phyloP scores from a whole-genome alignment of 2,113 vertebrate species.

The Channa maculata region DNA sequence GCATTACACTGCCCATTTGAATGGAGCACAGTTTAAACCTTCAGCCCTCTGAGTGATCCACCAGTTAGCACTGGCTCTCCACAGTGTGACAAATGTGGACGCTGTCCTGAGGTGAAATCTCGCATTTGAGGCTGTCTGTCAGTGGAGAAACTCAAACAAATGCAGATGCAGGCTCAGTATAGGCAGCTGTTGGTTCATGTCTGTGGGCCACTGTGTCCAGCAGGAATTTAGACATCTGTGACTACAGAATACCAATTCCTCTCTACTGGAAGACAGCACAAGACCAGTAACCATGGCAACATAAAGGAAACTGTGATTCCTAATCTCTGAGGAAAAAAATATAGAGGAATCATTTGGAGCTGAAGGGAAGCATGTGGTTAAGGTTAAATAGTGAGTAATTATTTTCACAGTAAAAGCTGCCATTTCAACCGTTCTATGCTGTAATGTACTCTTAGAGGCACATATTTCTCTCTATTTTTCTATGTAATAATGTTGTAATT shows the following conservation, averaged over 20 bases:
- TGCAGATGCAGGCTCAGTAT: slow-evolving; percentile 20
- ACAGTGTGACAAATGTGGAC: slow-evolving; percentile 27
- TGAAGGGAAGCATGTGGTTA: slow-evolving; percentile 41
- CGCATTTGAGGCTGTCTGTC: slow-evolving; percentile 18
- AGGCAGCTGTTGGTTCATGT: slow-evolving; percentile 64
- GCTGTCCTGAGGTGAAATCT: slow-evolving; percentile 41
- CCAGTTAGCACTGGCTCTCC: slow-evolving; percentile 3
- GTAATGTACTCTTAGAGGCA: slow-evolving; percentile 33
- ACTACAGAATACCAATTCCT: slow-evolving; percentile 65
- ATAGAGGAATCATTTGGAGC: slow-evolving; percentile 26
- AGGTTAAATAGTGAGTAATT: slow-evolving; percentile 44
- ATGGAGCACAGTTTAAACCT: slow-evolving; percentile 34
- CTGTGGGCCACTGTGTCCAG: slow-evolving; percentile 58
- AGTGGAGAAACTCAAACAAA: slow-evolving; percentile 28
- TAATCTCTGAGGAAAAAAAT: slow-evolving; percentile 47
- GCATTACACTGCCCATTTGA: slow-evolving; percentile 14
- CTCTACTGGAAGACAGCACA: slow-evolving; percentile 44
- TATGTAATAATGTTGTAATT: slow-evolving; percentile 50
- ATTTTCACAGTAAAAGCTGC: slow-evolving; percentile 33
- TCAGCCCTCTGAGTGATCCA: slow-evolving; percentile 11
- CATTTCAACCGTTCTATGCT: slow-evolving; percentile 17
- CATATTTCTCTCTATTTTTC: slow-evolving; percentile 10
- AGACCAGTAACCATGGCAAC: slow-evolving; percentile 74
- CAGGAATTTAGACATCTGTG: slow-evolving; percentile 60
- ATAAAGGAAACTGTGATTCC: slow-evolving; percentile 50